phyloP scores from a whole-genome alignment of 2,113 vertebrate species.

The Natator depressus region DNA sequence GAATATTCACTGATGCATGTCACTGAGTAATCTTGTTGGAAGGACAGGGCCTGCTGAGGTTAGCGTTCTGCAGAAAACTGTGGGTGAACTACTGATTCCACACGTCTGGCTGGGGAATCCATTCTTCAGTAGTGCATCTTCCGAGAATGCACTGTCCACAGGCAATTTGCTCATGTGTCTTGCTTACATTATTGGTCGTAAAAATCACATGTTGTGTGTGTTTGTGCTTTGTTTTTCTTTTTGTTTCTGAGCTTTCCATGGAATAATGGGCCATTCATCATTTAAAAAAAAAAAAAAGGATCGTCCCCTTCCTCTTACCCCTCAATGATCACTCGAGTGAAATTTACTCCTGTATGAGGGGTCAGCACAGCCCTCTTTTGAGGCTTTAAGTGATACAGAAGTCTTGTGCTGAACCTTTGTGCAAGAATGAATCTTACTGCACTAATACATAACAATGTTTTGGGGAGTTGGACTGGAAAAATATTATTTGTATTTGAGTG shows the following conservation, averaged over 20 bases:
- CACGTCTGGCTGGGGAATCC: no score
- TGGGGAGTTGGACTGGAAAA: not conserved
- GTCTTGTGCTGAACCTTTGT: not conserved
- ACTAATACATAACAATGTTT: not conserved
- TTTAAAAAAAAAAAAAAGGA: not conserved
- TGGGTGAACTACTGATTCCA: no score
- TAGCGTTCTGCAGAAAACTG: not conserved
- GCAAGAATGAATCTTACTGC: not conserved
- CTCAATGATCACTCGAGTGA: not conserved
- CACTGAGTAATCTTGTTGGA: not conserved
- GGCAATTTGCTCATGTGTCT: fast-evolving
- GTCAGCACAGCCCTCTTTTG: not conserved
- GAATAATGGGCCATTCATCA: not conserved
- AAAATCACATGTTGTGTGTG: not conserved
- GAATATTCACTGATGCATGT: not conserved
- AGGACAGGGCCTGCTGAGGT: not conserved
- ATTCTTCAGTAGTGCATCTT: not conserved
- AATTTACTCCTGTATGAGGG: fast-evolving
- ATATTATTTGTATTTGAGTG: not conserved
- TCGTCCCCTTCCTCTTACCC: not conserved
- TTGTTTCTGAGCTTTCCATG: fast-evolving
- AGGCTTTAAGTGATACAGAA: not conserved
- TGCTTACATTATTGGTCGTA: not conserved
- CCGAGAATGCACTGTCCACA: not conserved
- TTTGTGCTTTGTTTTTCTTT: not conserved